Evolutionary conservation across 2,797 vertebrate species (phyloP).

Genomic region (Myotis myotis): DNA sequence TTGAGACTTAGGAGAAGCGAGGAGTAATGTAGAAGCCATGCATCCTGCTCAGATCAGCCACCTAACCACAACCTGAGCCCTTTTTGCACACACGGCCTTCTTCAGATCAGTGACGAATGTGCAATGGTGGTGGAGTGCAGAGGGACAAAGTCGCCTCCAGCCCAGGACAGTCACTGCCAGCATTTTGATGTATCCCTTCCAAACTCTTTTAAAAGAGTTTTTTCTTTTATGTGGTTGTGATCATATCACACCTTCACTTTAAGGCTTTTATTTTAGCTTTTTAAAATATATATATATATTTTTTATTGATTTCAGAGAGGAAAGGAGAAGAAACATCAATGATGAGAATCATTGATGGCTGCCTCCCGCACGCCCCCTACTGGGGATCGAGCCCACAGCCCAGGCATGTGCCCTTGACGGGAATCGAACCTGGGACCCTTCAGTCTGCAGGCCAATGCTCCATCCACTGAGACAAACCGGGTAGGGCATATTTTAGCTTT

Average conservation of each 20-base stretch:
- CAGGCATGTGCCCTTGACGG: too few species aligned
- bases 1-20: background rate
- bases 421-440: too few species aligned
- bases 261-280: background rate
- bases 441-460: too few species aligned
- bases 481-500: background rate
- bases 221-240: background rate
- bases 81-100: background rate
- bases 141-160: background rate
- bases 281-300: too few species aligned
- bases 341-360: too few species aligned
- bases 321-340: too few species aligned
- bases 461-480: too few species aligned
- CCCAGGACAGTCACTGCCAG: background rate
- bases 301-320: too few species aligned
- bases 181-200: background rate
- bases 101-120: too few species aligned
- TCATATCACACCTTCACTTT: background rate
- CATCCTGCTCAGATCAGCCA: background rate
- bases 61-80: fast-evolving
- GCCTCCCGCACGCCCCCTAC: too few species aligned
- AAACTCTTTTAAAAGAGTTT: background rate
- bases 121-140: fast-evolving
- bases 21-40: too few species aligned
- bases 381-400: too few species aligned